These are phyloP conservation scores for Sisyra nigra DNA, from an alignment of 2,888 invertebrate species.

Conservation along the genomic window DNA sequence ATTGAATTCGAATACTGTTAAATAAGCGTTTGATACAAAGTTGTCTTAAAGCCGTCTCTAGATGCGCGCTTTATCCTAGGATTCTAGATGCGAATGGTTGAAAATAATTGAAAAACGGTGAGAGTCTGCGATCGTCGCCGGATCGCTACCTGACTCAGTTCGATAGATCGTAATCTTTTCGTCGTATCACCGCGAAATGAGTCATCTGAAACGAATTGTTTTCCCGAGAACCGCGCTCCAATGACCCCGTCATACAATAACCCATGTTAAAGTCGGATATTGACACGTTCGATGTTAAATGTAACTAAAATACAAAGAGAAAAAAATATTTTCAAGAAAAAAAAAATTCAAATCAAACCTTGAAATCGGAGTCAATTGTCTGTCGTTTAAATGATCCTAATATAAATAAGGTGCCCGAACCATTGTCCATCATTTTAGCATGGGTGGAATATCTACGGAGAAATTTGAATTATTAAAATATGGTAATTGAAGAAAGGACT, in stretches of 20 bases:
- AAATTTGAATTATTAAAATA: conserved; percentile 8
- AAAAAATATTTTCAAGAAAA: background rate
- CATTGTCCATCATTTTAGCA: conserved; percentile 65
- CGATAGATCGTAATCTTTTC: conserved; percentile 52
- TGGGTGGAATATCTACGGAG: conserved; percentile 51
- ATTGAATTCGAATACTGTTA: too few species aligned
- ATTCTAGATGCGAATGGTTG: too few species aligned
- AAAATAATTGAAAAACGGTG: too few species aligned
- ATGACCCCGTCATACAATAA: conserved; percentile 73
- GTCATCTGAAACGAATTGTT: conserved; percentile 69
- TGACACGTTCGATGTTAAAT: conserved; percentile 70
- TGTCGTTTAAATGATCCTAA: conserved; percentile 63
- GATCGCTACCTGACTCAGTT: too few species aligned
- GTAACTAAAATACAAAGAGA: conserved; percentile 33
- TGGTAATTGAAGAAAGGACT: background rate
- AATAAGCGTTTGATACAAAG: too few species aligned
- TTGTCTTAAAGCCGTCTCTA: too few species aligned
- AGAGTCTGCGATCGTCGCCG: too few species aligned
- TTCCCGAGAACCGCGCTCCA: conserved; percentile 63
- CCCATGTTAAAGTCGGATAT: conserved; percentile 81
- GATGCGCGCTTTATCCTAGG: too few species aligned
- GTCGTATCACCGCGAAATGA: conserved; percentile 72
- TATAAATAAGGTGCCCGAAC: conserved; percentile 62
- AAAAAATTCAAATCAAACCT: conserved; percentile 29
- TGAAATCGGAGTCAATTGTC: conserved; percentile 56